Percentiles rank a stretch among this genome's conserved stretches.
Evolutionary conservation across 2,888 invertebrate species (phyloP).

Genomic region (Malthinus seriepunctatus): DNA sequence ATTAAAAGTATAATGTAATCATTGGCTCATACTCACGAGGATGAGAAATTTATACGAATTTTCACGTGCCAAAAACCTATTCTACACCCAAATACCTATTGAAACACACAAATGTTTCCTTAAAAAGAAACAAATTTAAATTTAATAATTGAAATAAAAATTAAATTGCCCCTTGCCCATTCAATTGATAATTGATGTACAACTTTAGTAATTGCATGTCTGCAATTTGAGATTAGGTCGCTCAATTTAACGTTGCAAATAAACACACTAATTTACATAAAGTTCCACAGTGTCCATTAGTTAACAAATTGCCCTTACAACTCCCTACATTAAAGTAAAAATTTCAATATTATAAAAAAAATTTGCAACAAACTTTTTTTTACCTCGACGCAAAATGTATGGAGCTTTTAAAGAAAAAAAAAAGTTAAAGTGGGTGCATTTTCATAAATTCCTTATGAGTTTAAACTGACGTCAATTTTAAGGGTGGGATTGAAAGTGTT

Average conservation of each 20-base stretch:
- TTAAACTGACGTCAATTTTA: slow-evolving; percentile 26
- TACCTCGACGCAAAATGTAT: background rate
- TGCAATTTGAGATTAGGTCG: slow-evolving; percentile 4
- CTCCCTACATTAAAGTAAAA: background rate
- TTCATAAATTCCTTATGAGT: slow-evolving; percentile 39
- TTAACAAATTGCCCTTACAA: background rate
- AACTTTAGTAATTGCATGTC: background rate
- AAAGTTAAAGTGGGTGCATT: slow-evolving; percentile 13
- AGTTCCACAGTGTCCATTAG: background rate
- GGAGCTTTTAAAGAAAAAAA: background rate
- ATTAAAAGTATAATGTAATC: too few species aligned
- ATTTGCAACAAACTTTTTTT: background rate
- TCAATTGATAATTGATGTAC: background rate
- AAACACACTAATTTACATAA: slow-evolving; percentile 1
- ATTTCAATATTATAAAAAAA: background rate
- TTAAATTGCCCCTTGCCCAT: too few species aligned
- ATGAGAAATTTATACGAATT: too few species aligned
- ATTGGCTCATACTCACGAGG: too few species aligned
- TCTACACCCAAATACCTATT: too few species aligned
- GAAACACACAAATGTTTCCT: too few species aligned
- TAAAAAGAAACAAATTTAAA: too few species aligned
- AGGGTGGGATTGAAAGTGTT: slow-evolving; percentile 28
- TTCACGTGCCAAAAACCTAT: too few species aligned
- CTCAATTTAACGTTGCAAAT: slow-evolving; percentile 3
- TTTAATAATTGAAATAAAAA: too few species aligned